Percentiles rank a stretch among this genome's conserved stretches.
Evolutionary conservation across 1,140 invertebrate genomes (phyloP).

Genomic region (Zaprionus ghesquierei): DNA sequence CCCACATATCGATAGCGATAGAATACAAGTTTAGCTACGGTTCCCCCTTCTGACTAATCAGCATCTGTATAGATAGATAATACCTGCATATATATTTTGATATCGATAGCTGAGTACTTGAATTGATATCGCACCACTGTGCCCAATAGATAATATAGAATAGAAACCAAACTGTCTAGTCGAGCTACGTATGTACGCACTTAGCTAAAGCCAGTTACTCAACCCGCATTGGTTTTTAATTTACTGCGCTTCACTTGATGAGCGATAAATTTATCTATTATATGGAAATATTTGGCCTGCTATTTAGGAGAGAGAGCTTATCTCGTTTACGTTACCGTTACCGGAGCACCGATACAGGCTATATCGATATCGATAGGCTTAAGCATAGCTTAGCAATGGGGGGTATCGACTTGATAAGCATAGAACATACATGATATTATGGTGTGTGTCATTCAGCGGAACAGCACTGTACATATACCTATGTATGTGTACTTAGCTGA

Average conservation of each 20-base stretch:
- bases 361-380: conserved; percentile 22
- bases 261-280: conserved; percentile 69
- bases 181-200: background rate
- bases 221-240: conserved; percentile 14
- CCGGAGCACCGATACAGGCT: background rate
- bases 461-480: background rate
- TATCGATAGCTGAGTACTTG: background rate
- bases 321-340: conserved; percentile 18
- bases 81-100: background rate
- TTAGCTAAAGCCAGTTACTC: background rate
- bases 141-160: background rate
- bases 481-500: conserved; percentile 4
- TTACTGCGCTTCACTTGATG: conserved; percentile 56
- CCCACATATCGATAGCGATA: background rate
- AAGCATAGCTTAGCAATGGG: conserved; percentile 1
- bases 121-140: background rate
- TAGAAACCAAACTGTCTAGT: background rate
- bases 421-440: background rate
- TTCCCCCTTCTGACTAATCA: background rate
- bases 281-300: conserved; percentile 39
- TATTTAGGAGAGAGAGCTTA: background rate
- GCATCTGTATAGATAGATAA: background rate
- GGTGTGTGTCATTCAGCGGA: background rate
- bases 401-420: background rate
- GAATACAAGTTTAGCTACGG: background rate